Percentiles rank a stretch among this genome's conserved stretches.
These are phyloP conservation scores for Distichodus sexfasciatus DNA, from an alignment of 2,797 vertebrate genomes.

Conservation along the genomic window DNA sequence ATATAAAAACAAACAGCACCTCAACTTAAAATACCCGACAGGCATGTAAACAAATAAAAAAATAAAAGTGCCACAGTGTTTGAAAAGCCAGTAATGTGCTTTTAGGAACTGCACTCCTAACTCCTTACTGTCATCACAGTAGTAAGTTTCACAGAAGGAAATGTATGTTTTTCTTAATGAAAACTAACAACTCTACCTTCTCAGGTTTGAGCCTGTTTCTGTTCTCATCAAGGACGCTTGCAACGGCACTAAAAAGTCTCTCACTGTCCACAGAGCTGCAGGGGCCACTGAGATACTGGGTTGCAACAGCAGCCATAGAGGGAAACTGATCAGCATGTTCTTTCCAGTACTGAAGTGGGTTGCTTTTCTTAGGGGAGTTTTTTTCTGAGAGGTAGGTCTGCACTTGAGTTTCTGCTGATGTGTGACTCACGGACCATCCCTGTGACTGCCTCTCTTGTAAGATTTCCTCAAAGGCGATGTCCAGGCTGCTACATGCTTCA, in stretches of 20 bases:
- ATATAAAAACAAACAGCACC: neutral
- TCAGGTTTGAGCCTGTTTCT: conserved; percentile 21
- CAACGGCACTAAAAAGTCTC: conserved; percentile 36
- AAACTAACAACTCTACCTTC: conserved; percentile 33
- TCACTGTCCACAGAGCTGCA: conserved; percentile 42
- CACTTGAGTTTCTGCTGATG: conserved; percentile 33
- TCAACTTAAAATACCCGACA: no score
- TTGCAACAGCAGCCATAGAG: conserved; percentile 40
- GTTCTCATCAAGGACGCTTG: no score
- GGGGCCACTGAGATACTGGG: no score
- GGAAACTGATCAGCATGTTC: conserved; percentile 33
- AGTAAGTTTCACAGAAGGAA: no score
- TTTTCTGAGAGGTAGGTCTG: conserved; percentile 21
- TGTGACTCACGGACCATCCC: no score
- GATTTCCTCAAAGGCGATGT: no score
- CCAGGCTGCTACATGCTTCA: conserved; percentile 30
- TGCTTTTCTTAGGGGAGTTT: conserved; percentile 24
- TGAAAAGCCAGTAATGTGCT: no score
- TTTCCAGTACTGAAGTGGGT: conserved; percentile 33
- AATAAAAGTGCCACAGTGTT: no score
- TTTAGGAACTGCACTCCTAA: no score
- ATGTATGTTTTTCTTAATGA: conserved; percentile 26
- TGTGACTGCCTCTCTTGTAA: no score
- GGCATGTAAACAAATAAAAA: no score
- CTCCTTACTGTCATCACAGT: no score